Evolutionary conservation across 2,797 vertebrate genomes (phyloP).

Genomic region (Perodicticus potto): DNA sequence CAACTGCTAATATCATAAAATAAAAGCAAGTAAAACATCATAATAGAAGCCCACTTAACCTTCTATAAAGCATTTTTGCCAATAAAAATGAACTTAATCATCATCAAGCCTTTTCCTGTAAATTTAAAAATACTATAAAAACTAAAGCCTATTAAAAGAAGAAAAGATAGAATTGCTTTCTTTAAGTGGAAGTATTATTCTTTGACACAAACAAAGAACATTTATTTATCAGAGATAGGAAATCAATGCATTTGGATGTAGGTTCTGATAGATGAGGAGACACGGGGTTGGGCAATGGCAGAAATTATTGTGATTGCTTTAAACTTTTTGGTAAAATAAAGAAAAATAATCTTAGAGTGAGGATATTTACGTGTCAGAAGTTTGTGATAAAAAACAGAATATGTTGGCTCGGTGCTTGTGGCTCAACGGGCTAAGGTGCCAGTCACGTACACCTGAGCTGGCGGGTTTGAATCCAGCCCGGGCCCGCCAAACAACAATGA

Average conservation of each 20-base stretch:
- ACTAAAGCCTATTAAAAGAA: not conserved
- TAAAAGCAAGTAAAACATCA: not conserved
- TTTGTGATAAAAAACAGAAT: slow-evolving; percentile 17
- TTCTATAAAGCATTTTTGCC: not conserved
- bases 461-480: no score
- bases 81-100: not conserved
- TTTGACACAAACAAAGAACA: not conserved
- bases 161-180: not conserved
- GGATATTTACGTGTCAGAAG: not conserved
- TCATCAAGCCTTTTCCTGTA: not conserved
- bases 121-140: not conserved
- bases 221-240: not conserved
- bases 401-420: no score
- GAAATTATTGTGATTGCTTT: slow-evolving; percentile 6
- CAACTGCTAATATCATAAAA: not conserved
- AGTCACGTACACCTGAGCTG: no score
- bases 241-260: not conserved
- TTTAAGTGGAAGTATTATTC: not conserved
- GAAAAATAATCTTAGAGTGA: not conserved
- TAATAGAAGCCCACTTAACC: not conserved
- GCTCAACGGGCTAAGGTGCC: no score
- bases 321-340: not conserved
- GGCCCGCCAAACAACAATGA: no score
- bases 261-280: not conserved
- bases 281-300: not conserved